Evolutionary conservation across 2,113 vertebrate species (phyloP).

Genomic region (Merops nubicus): DNA sequence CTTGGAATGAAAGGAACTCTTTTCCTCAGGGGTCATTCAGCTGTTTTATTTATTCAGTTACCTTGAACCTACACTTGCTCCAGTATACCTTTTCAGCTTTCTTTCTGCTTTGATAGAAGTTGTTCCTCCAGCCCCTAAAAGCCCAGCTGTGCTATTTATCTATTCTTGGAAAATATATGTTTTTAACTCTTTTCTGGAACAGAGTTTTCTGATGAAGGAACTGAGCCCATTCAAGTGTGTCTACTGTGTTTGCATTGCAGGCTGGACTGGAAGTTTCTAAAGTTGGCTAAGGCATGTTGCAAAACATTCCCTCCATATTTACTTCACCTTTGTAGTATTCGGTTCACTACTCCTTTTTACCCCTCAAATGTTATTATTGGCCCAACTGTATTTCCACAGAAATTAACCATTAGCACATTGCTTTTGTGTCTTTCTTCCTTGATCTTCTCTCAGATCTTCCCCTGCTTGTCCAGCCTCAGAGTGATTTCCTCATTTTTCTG

Average conservation of each 20-base stretch:
- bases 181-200: slow-evolving; percentile 22
- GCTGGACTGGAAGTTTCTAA: background rate
- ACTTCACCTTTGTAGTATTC: background rate
- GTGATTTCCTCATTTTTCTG: background rate
- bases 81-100: background rate
- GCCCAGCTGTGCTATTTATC: background rate
- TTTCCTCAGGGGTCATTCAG: slow-evolving; percentile 47
- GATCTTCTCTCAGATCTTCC: background rate
- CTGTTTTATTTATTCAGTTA: background rate
- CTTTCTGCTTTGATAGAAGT: background rate
- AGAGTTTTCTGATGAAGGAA: background rate
- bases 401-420: background rate
- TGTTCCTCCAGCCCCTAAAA: background rate
- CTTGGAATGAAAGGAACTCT: slow-evolving; percentile 58
- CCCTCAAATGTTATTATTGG: background rate
- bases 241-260: background rate
- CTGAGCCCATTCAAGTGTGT: background rate
- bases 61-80: background rate
- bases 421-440: background rate
- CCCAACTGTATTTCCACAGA: background rate
- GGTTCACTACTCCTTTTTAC: background rate
- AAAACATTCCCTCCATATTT: background rate
- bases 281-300: background rate
- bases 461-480: background rate
- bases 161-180: background rate